phyloP scores from a whole-genome alignment of 2,797 vertebrate genomes.

The Epinephelus awoara region DNA sequence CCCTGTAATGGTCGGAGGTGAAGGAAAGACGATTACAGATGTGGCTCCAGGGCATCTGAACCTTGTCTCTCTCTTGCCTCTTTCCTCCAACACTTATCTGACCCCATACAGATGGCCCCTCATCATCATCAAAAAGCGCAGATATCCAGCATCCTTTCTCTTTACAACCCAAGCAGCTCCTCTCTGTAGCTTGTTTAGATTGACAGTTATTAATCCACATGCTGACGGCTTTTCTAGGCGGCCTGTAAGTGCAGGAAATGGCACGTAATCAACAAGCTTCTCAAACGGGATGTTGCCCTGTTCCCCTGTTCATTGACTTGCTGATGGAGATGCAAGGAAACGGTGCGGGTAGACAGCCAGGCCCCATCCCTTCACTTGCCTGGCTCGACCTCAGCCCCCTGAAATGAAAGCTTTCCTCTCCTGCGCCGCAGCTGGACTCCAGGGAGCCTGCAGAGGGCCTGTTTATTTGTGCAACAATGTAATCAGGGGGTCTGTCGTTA shows the following conservation, averaged over 20 bases:
- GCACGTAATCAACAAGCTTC: constrained; percentile 60
- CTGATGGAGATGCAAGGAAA: constrained; percentile 74
- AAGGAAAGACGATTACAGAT: constrained; percentile 84
- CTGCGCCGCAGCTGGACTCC: constrained; percentile 77
- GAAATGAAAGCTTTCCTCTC: constrained; percentile 82
- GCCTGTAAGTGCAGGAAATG: constrained; percentile 63
- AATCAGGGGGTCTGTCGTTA: constrained; percentile 79
- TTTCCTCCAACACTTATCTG: constrained; percentile 76
- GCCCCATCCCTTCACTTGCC: constrained; percentile 65
- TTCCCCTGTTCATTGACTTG: constrained; percentile 53
- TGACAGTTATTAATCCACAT: constrained; percentile 60
- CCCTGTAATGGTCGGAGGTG: constrained; percentile 79
- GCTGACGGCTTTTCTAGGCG: constrained; percentile 37
- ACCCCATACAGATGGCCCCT: constrained; percentile 71
- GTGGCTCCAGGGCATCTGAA: constrained; percentile 79
- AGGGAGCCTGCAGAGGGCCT: constrained; percentile 75
- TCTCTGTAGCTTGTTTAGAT: constrained; percentile 41
- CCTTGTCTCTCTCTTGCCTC: constrained; percentile 71
- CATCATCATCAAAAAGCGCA: constrained; percentile 57
- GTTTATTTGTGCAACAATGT: constrained; percentile 85
- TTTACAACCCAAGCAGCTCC: constrained; percentile 22
- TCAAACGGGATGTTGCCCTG: constrained; percentile 54
- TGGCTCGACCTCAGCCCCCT: constrained; percentile 70
- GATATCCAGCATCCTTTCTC: constrained; percentile 36
- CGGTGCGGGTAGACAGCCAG: constrained; percentile 54